Conservation (phyloP, 2,888 invertebrate species). For the Synergus itoensis region DNA sequence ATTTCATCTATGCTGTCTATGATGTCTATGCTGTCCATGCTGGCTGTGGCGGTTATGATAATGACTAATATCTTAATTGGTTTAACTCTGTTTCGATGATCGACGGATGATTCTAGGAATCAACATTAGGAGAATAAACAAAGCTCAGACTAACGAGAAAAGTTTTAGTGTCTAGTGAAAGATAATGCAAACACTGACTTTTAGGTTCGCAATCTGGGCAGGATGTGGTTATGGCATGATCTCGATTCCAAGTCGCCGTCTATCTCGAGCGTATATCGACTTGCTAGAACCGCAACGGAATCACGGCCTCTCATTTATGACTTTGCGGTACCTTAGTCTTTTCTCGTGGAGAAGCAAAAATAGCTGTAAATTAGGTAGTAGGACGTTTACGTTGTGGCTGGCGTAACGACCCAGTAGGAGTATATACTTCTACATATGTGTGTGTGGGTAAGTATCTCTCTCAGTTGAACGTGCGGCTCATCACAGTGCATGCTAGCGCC, state of each 20-base stretch:
- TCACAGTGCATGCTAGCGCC: constrained; percentile 30
- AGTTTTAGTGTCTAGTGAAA: not conserved
- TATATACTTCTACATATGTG: not conserved
- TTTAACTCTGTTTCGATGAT: not conserved
- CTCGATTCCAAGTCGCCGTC: constrained; percentile 31
- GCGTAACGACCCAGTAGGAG: constrained; percentile 16
- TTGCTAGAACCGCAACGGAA: constrained; percentile 47
- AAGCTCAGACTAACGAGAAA: not conserved
- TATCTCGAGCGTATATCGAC: constrained; percentile 55
- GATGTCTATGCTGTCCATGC: too few relatives aligned
- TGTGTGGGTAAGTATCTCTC: constrained; percentile 46
- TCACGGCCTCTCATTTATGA: constrained; percentile 49
- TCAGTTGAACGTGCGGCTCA: constrained; percentile 49
- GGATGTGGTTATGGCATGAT: constrained; percentile 24
- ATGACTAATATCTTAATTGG: not conserved
- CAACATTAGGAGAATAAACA: not conserved
- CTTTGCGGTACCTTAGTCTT: constrained; percentile 47
- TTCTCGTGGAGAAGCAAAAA: constrained; percentile 54
- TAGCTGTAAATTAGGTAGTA: constrained; percentile 66
- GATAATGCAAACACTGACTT: not conserved
- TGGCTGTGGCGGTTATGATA: not conserved
- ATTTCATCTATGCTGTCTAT: too few relatives aligned
- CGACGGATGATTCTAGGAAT: not conserved
- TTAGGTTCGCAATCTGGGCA: constrained; percentile 8
- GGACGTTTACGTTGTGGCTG: constrained; percentile 63